Conservation (phyloP, 2,888 invertebrate species). For the Apodemia mormo region DNA sequence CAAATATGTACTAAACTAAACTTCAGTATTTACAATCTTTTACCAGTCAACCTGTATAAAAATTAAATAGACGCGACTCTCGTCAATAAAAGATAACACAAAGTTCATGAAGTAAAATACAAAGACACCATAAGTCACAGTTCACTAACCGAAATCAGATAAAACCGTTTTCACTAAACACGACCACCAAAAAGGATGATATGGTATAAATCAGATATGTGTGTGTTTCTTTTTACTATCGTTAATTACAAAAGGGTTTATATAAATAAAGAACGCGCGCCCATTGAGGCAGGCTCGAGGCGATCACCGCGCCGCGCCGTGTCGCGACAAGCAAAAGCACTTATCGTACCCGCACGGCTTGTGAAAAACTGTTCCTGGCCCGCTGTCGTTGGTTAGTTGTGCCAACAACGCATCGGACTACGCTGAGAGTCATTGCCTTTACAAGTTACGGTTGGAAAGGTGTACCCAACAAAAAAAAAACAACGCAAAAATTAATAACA, state of each 20-base stretch:
- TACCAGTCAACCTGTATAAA: too few species aligned
- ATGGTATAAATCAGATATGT: slow-evolving; percentile 70
- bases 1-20: too few species aligned
- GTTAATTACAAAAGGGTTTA: slow-evolving; percentile 77
- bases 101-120: not conserved
- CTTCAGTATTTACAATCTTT: too few species aligned
- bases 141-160: slow-evolving; percentile 39
- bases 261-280: slow-evolving; percentile 75
- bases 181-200: slow-evolving; percentile 49
- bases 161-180: slow-evolving; percentile 50
- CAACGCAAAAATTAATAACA: slow-evolving; percentile 13
- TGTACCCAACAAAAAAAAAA: slow-evolving; percentile 16
- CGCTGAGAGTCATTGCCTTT: slow-evolving; percentile 64
- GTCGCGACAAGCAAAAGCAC: slow-evolving; percentile 82
- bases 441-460: slow-evolving; percentile 43
- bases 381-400: slow-evolving; percentile 72
- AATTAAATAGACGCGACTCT: too few species aligned
- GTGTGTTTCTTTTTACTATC: slow-evolving; percentile 69
- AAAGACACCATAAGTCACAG: slow-evolving; percentile 28
- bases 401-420: slow-evolving; percentile 60
- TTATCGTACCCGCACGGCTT: slow-evolving; percentile 70
- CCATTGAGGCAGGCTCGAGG: slow-evolving; percentile 68
- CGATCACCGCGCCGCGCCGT: slow-evolving; percentile 71
- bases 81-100: too few species aligned
- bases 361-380: slow-evolving; percentile 74